Conservation (phyloP, 2,888 invertebrate genomes). For the Helicoverpa assulta region DNA sequence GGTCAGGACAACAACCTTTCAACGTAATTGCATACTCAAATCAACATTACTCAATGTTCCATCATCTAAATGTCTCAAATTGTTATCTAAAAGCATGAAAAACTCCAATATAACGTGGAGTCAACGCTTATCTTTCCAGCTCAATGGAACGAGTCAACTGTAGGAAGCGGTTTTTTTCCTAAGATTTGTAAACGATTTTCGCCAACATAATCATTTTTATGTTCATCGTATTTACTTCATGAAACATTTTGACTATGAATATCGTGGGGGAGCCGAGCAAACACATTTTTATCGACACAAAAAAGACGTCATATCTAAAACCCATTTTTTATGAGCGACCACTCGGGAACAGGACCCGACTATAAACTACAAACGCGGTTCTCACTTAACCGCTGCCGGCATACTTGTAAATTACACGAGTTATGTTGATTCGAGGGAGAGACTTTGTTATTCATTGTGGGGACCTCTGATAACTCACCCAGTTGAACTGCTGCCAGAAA, state of each 20-base stretch:
- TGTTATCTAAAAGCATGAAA: slow-evolving; percentile 36
- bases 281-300: slow-evolving; percentile 52
- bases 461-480: slow-evolving; percentile 42
- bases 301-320: slow-evolving; percentile 58
- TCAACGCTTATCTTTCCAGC: slow-evolving; percentile 61
- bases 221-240: slow-evolving; percentile 27
- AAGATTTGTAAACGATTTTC: slow-evolving; percentile 55
- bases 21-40: slow-evolving; percentile 21
- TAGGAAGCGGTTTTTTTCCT: slow-evolving; percentile 33
- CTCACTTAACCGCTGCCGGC: slow-evolving; percentile 38
- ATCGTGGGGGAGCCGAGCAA: slow-evolving; percentile 43
- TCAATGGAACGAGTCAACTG: slow-evolving; percentile 58
- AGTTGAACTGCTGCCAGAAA: slow-evolving; percentile 40
- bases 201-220: slow-evolving; percentile 43
- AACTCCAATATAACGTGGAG: slow-evolving; percentile 43
- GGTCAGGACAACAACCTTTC: slow-evolving; percentile 64
- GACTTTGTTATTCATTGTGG: slow-evolving; percentile 60
- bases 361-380: slow-evolving; percentile 54
- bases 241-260: slow-evolving; percentile 34
- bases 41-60: not conserved
- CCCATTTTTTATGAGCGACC: slow-evolving; percentile 50
- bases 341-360: slow-evolving; percentile 47
- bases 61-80: slow-evolving; percentile 35
- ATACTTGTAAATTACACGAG: slow-evolving; percentile 39
- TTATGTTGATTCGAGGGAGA: slow-evolving; percentile 35